Evolutionary conservation across 2,888 invertebrate species (phyloP).

Genomic region (Hydraecia micacea): DNA sequence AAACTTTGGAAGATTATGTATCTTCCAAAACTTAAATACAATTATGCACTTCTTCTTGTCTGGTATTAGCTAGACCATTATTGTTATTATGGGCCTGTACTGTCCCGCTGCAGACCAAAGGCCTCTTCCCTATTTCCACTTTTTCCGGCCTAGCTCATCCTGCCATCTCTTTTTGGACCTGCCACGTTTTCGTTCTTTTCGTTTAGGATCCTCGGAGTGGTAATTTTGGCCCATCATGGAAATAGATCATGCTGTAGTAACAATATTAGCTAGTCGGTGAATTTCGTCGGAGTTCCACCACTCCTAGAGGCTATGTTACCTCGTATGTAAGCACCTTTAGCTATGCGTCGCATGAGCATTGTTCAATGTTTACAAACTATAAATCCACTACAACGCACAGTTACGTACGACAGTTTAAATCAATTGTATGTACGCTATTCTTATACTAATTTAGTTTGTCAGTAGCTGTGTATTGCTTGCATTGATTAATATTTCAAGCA

Average conservation of each 20-base stretch:
- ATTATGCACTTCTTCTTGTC: neutral
- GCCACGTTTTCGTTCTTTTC: neutral
- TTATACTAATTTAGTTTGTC: constrained; percentile 45
- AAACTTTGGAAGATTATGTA: neutral
- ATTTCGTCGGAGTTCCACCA: too few species aligned
- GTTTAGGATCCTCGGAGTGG: neutral
- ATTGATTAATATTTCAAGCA: constrained; percentile 33
- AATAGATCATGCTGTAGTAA: neutral
- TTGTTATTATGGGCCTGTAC: neutral
- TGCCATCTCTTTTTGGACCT: neutral
- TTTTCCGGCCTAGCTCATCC: too few species aligned
- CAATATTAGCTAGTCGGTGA: neutral
- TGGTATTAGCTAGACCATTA: neutral
- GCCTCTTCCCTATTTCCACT: too few species aligned
- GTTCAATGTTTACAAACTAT: constrained; percentile 62
- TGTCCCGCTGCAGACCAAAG: neutral
- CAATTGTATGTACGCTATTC: constrained; percentile 49
- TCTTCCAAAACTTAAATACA: too few species aligned
- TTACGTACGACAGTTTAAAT: constrained; percentile 60
- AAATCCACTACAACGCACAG: constrained; percentile 50
- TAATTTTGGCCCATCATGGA: neutral
- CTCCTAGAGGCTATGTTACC: neutral
- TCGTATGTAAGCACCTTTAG: neutral
- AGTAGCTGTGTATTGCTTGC: neutral
- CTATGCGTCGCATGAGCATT: constrained; percentile 1